phyloP scores from a whole-genome alignment of 2,113 vertebrate genomes.

The Epinephelus moara region DNA sequence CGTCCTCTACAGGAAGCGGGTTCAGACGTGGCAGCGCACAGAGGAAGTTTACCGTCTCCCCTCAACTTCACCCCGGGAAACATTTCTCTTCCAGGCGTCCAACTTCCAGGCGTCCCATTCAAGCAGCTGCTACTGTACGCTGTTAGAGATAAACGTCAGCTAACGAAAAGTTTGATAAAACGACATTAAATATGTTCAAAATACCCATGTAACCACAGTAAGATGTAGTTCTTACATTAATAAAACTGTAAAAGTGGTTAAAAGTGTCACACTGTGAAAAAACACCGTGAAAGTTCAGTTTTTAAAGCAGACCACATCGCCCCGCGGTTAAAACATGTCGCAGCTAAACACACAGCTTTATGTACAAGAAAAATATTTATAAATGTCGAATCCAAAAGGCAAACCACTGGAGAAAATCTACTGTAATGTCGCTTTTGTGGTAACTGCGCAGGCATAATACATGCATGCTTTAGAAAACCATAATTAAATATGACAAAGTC shows the following conservation, averaged over 20 bases:
- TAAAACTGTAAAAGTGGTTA: no score
- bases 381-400: neutral
- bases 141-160: neutral
- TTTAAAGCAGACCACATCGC: neutral
- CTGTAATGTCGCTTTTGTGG: neutral
- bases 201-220: neutral
- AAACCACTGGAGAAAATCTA: neutral
- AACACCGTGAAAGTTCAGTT: neutral
- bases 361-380: neutral
- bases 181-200: neutral
- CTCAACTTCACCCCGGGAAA: slow-evolving; percentile 1
- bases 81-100: slow-evolving; percentile 1
- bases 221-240: neutral
- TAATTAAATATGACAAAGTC: slow-evolving; percentile 49
- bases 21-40: slow-evolving; percentile 62
- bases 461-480: slow-evolving; percentile 49
- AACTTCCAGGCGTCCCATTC: slow-evolving; percentile 15
- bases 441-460: neutral
- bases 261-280: neutral
- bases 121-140: neutral
- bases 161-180: neutral
- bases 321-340: neutral
- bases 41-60: slow-evolving; percentile 59
- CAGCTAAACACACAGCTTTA: neutral
- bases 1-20: slow-evolving; percentile 41